Evolutionary conservation across 2,888 invertebrate species (phyloP), one percentile per base, ranked within the genome.

Genomic region (Lamproptera curius): DNA sequence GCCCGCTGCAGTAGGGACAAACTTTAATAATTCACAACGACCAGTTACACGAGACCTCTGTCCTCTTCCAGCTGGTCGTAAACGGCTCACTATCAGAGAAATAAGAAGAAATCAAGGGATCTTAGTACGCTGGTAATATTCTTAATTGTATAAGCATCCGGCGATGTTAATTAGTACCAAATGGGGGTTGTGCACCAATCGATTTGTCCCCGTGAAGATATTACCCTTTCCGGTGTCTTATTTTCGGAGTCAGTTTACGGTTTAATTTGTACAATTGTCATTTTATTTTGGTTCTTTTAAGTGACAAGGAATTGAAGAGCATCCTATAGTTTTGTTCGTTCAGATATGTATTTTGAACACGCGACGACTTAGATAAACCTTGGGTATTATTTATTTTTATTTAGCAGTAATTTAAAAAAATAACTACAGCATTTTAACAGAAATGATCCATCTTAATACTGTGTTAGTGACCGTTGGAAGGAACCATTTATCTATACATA

Each of bases 131-230:
- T 80, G 83, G 83, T 72, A 70, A 76, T 76, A 73, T 74, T 70
- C 65, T 73, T 79, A 80, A 81, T 79, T 75, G 67, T 68, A 59
- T 63, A 67, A 61, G 81, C 83, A 81, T 85, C 84, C 84, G 82
- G 80, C 62, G 63, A 51, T 42, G 57, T 67, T 84, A 85, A 85
- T 85, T 79, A 83, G 74, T 70, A 81, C 83, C 85, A 84, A 84
- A 81, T 85, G 85, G 71, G 81, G 78, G 80, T 81, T 73, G 69
- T 56, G 64, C 60, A 67, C 46, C 80, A 85, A 86, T 85, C 78
- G 83, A 86, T 86, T 86, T 78, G 81, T 68, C 58, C 60, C 81
- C 81, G 81, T 86, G 79, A 85, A 78, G 73, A 68, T 68, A 78
- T 84, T 69, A 83, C 63, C 65, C 61, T 73, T 79, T 81, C 81